These are phyloP conservation scores for Sthenelais limicola DNA, from an alignment of 2,888 invertebrate species.

Conservation along the genomic window DNA sequence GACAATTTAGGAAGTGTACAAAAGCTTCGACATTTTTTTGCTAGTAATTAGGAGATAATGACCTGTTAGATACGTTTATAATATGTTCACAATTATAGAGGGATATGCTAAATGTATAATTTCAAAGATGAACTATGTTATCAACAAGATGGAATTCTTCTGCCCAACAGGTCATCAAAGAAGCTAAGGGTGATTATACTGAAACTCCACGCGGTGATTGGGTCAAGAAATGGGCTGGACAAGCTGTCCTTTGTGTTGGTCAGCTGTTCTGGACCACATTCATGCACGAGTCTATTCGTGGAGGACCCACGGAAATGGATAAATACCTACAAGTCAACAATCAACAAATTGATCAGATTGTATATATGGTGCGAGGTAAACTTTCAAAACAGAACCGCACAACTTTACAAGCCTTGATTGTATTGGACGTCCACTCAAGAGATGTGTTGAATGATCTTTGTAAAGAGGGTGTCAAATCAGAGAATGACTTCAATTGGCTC, in stretches of 20 bases:
- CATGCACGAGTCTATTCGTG: constrained; percentile 68
- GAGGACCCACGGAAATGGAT: constrained; percentile 72
- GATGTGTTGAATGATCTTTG: constrained; percentile 71
- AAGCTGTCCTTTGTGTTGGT: constrained; percentile 72
- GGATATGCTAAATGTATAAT: no score
- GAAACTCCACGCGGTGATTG: constrained; percentile 73
- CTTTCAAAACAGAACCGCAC: constrained; percentile 73
- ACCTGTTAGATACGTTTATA: no score
- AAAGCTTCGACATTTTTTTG: no score
- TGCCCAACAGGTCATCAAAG: constrained; percentile 76
- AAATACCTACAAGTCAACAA: constrained; percentile 77
- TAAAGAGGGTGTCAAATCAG: constrained; percentile 62
- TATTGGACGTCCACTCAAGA: constrained; percentile 81
- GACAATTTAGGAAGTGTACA: no score
- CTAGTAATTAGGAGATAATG: not conserved
- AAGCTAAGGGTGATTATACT: constrained; percentile 83
- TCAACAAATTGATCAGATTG: constrained; percentile 76
- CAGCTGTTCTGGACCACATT: constrained; percentile 62
- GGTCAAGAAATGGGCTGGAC: constrained; percentile 74
- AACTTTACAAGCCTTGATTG: constrained; percentile 74
- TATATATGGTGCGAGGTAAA: constrained; percentile 79
- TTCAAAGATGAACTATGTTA: no score
- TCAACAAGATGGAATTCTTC: no score
- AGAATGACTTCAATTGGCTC: constrained; percentile 73
- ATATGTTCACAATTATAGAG: no score